These are phyloP conservation scores for Vireo altiloquus DNA, from an alignment of 2,113 vertebrate genomes.

Conservation along the genomic window DNA sequence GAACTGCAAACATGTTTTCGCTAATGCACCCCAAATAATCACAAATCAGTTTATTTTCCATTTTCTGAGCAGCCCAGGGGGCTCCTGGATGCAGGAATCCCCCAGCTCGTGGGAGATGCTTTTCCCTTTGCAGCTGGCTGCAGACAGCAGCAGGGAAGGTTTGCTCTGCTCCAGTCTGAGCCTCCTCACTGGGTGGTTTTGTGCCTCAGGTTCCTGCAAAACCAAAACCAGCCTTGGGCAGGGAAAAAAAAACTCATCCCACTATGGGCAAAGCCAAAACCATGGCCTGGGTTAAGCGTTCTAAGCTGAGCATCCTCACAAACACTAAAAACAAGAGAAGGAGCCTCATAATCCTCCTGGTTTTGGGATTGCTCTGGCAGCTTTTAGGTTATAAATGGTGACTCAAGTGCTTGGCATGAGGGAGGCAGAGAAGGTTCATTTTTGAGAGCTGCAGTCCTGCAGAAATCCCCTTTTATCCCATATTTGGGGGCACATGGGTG, in stretches of 20 bases:
- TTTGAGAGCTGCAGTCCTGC: not conserved
- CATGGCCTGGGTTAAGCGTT: not conserved
- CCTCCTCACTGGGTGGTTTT: not conserved
- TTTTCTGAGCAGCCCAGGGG: not conserved
- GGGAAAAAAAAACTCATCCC: too few relatives aligned
- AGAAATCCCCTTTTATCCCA: not conserved
- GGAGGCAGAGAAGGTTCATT: not conserved
- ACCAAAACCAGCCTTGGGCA: not conserved
- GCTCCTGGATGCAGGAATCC: not conserved
- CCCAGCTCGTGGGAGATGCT: not conserved
- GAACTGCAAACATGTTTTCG: not conserved
- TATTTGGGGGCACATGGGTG: not conserved
- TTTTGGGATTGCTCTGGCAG: not conserved
- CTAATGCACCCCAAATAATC: not conserved
- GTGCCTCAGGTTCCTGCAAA: not conserved
- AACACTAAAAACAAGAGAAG: not conserved
- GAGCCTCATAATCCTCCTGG: rapidly evolving
- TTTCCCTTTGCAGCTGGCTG: not conserved
- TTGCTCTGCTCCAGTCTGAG: not conserved
- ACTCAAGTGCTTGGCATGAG: rapidly evolving
- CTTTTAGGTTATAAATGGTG: not conserved
- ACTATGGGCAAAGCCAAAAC: not conserved
- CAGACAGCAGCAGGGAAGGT: not conserved
- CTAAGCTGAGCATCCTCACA: not conserved
- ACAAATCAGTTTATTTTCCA: not conserved